A percentile compares a stretch with the other conserved stretches of the same genome.
Evolutionary conservation across 2,888 invertebrate species (phyloP).

Genomic region (Synergus umbraculus): DNA sequence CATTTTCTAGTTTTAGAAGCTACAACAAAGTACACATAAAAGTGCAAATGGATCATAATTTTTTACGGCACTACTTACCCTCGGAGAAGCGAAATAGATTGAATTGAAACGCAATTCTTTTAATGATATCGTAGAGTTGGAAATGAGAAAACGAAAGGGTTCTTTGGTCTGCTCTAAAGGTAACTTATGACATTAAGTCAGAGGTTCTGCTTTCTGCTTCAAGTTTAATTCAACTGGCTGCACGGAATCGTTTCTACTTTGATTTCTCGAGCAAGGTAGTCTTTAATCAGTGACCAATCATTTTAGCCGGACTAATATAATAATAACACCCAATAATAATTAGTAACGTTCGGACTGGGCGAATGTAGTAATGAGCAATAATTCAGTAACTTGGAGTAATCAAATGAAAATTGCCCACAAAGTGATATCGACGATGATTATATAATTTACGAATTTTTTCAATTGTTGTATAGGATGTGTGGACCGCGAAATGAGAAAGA

Average conservation of each 20-base stretch:
- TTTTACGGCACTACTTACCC: background rate
- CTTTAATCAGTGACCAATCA: constrained; percentile 71
- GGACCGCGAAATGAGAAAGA: background rate
- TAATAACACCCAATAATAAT: no score
- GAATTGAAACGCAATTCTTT: constrained; percentile 16
- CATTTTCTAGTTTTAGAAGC: background rate
- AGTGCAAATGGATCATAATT: constrained; percentile 13
- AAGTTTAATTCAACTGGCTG: constrained; percentile 65
- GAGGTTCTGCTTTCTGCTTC: constrained; percentile 36
- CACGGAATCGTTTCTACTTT: constrained; percentile 57
- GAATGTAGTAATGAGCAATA: background rate
- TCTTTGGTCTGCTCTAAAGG: constrained; percentile 29
- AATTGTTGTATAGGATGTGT: background rate
- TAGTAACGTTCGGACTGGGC: no score
- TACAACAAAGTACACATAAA: background rate
- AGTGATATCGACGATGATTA: background rate
- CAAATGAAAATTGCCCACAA: background rate
- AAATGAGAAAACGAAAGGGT: constrained; percentile 31
- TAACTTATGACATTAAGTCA: constrained; percentile 42
- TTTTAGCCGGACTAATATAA: constrained; percentile 57
- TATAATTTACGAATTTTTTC: background rate
- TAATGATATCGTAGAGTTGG: constrained; percentile 22
- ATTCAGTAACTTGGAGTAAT: background rate
- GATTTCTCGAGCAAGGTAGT: constrained; percentile 62
- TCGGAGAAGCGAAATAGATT: background rate